Conservation (phyloP, 2,797 vertebrate species). For the Semotilus atromaculatus region DNA sequence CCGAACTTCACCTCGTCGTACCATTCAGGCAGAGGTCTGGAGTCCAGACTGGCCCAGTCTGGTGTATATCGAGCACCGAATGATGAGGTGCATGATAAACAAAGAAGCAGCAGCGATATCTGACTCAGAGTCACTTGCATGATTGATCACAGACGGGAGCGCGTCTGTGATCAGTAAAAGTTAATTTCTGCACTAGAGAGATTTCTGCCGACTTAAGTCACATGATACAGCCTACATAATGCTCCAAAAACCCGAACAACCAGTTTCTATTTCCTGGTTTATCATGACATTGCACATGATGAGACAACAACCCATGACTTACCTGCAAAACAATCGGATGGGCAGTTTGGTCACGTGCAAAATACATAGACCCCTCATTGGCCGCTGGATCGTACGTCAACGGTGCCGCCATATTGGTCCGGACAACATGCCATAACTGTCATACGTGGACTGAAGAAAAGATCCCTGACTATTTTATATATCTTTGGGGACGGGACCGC, state of each 20-base stretch:
- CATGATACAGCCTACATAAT: background rate
- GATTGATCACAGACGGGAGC: background rate
- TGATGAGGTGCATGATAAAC: background rate
- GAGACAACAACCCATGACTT: background rate
- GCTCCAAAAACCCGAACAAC: background rate
- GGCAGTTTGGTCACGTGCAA: too few relatives aligned
- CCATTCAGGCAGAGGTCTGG: constrained; percentile 88
- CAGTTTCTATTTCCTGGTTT: background rate
- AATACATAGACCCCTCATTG: too few relatives aligned
- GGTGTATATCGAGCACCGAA: constrained; percentile 73
- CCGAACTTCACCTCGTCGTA: constrained; percentile 92
- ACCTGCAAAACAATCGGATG: background rate
- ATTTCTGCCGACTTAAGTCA: too few relatives aligned
- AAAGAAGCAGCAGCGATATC: constrained; percentile 15
- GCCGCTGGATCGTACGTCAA: too few relatives aligned
- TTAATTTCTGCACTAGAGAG: background rate
- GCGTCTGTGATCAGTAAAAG: background rate
- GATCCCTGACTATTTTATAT: too few relatives aligned
- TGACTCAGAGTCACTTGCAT: background rate
- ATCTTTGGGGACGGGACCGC: background rate
- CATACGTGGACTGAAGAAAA: too few relatives aligned
- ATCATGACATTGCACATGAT: background rate
- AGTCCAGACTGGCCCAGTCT: constrained; percentile 89
- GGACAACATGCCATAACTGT: too few relatives aligned
- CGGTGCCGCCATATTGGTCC: too few relatives aligned